Evolutionary conservation across 2,888 invertebrate genomes (phyloP).

Genomic region (Eucera pruinosa): DNA sequence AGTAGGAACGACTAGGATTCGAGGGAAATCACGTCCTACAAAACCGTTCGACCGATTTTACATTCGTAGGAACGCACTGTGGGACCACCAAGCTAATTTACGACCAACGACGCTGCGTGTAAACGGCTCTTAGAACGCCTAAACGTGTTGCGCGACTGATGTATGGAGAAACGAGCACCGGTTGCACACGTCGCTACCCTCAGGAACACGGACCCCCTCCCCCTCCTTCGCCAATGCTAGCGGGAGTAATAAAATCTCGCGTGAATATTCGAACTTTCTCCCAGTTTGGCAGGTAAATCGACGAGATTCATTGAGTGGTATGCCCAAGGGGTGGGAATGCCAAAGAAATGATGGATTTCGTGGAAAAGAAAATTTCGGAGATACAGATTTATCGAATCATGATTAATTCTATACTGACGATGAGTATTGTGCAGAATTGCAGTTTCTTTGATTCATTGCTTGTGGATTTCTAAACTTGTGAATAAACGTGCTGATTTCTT

Average conservation of each 20-base stretch:
- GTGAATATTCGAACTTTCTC: conserved; percentile 37
- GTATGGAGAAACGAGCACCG: conserved; percentile 40
- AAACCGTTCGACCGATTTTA: conserved; percentile 48
- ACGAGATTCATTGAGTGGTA: conserved; percentile 3
- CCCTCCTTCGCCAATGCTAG: not conserved
- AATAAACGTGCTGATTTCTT: too few species aligned
- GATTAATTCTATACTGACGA: not conserved
- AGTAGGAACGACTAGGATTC: too few species aligned
- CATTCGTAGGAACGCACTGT: conserved; percentile 37
- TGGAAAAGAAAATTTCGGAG: not conserved
- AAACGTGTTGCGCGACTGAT: conserved; percentile 37
- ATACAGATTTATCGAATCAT: not conserved
- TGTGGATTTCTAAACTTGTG: too few species aligned
- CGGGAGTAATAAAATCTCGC: conserved; percentile 22
- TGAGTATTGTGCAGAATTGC: not conserved
- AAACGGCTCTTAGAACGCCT: conserved; percentile 51
- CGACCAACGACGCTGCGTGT: conserved; percentile 34
- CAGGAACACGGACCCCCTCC: not conserved
- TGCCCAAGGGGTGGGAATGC: not conserved
- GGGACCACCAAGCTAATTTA: conserved; percentile 40
- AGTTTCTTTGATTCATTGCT: too few species aligned
- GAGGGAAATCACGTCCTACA: too few species aligned
- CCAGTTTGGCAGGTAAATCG: conserved; percentile 24
- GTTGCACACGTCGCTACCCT: conserved; percentile 38
- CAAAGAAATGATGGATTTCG: not conserved